Conservation (phyloP, 2,797 vertebrate genomes). For the Ceyx erithaca region DNA sequence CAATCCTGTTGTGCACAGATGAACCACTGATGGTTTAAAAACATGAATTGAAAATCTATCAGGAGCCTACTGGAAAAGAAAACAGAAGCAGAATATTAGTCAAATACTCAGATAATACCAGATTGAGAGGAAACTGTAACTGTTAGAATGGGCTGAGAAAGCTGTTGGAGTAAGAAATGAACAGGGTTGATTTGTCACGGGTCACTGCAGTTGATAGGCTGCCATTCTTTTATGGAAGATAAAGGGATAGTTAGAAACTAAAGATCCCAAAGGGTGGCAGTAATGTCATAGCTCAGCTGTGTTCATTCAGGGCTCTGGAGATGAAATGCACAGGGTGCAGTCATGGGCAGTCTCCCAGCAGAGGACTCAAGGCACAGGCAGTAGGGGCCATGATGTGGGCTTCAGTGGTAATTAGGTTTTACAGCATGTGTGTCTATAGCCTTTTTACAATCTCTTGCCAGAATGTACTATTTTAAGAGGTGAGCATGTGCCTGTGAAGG, state of each 20-base stretch:
- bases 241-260: not conserved
- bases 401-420: not conserved
- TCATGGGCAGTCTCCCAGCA: not conserved
- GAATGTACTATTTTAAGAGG: constrained; percentile 62
- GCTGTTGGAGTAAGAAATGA: not conserved
- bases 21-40: not conserved
- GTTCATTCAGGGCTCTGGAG: not conserved
- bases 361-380: not conserved
- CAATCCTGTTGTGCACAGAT: not conserved
- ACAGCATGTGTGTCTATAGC: not conserved
- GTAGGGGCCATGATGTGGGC: not conserved
- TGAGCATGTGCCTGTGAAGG: constrained; percentile 22
- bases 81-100: not conserved
- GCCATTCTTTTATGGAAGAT: not conserved
- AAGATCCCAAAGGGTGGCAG: not conserved
- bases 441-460: constrained; percentile 34
- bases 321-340: not conserved
- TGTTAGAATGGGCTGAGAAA: not conserved
- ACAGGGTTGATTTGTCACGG: not conserved
- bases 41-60: not conserved
- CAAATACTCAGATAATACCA: not conserved
- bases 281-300: not conserved
- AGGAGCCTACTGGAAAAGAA: not conserved
- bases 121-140: not conserved
- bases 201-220: not conserved